phyloP scores from a whole-genome alignment of 2,113 vertebrate species.

The Colossoma macropomum region DNA sequence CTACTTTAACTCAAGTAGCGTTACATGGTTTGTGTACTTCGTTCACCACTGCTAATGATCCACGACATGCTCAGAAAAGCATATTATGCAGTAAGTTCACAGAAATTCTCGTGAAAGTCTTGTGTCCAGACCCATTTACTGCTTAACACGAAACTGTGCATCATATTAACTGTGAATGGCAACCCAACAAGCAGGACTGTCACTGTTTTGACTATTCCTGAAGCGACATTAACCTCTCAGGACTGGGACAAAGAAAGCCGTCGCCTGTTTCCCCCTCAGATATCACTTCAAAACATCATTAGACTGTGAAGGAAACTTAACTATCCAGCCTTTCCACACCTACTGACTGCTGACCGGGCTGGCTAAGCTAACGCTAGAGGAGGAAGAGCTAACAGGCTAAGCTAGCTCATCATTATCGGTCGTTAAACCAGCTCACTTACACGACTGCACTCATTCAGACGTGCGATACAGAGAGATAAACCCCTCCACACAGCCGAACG shows the following conservation, averaged over 20 bases:
- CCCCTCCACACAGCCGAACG: neutral
- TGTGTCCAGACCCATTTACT: neutral
- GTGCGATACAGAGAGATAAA: neutral
- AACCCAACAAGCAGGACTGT: neutral
- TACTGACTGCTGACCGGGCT: neutral
- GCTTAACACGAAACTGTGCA: neutral
- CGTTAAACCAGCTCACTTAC: slow-evolving; percentile 32
- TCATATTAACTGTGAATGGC: neutral
- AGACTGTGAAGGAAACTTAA: neutral
- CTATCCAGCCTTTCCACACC: neutral
- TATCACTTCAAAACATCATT: neutral
- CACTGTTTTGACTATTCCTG: too few relatives aligned
- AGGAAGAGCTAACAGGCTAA: neutral
- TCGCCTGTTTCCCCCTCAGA: neutral
- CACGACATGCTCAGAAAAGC: too few relatives aligned
- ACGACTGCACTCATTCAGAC: neutral
- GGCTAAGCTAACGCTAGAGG: neutral
- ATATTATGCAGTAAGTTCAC: too few relatives aligned
- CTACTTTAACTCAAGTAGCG: too few relatives aligned
- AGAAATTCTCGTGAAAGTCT: too few relatives aligned
- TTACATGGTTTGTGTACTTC: too few relatives aligned
- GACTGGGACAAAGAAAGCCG: neutral
- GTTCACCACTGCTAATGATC: too few relatives aligned
- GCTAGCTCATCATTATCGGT: neutral
- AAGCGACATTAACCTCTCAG: neutral